Evolutionary conservation across 1,140 invertebrate genomes (phyloP).

Genomic region (Episyrphus balteatus): DNA sequence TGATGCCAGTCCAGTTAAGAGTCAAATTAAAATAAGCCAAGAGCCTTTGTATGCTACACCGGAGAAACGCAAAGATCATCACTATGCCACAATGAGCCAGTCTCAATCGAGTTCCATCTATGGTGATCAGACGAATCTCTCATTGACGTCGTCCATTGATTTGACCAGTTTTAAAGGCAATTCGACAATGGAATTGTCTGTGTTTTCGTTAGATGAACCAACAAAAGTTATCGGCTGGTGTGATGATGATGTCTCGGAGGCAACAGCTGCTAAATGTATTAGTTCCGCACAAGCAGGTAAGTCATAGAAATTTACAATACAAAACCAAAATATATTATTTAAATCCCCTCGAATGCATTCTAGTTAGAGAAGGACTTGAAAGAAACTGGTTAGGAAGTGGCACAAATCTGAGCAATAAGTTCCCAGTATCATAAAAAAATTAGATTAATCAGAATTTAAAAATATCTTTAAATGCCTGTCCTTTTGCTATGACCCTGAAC

Average conservation of each 20-base stretch:
- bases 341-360: too few relatives aligned
- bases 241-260: constrained; percentile 21
- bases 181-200: constrained; percentile 5
- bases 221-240: not conserved
- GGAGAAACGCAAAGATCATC: constrained; percentile 26
- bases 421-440: too few relatives aligned
- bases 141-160: constrained; percentile 29
- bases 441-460: too few relatives aligned
- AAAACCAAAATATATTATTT: too few relatives aligned
- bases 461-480: too few relatives aligned
- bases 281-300: constrained; percentile 29
- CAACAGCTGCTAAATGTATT: constrained; percentile 27
- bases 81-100: constrained; percentile 31
- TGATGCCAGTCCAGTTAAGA: constrained; percentile 5
- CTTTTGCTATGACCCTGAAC: too few relatives aligned
- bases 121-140: constrained; percentile 13
- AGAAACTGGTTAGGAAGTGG: too few relatives aligned
- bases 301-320: constrained; percentile 3
- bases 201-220: not conserved
- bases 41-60: constrained; percentile 26
- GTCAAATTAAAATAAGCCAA: not conserved
- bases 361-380: too few relatives aligned
- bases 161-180: constrained; percentile 18
- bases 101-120: constrained; percentile 24
- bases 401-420: too few relatives aligned